phyloP scores from a whole-genome alignment of 2,113 vertebrate species.

The Puma concolor region DNA sequence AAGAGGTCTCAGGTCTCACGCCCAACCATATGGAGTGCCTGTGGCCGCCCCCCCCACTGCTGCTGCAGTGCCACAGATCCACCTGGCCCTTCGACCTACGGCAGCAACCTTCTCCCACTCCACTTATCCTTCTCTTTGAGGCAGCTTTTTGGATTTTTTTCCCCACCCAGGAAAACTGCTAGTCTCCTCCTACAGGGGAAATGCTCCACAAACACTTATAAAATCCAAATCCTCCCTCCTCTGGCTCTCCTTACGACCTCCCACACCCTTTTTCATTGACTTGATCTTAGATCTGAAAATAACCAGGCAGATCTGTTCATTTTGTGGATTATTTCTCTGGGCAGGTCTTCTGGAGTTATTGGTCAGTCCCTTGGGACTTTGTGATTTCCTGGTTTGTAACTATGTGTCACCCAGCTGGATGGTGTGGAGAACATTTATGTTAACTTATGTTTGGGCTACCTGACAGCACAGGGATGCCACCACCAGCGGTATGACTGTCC shows the following conservation, averaged over 20 bases:
- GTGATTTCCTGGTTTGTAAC: background rate
- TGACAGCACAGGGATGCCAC: background rate
- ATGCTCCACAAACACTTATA: too few species aligned
- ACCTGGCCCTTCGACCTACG: background rate
- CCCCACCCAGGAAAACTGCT: background rate
- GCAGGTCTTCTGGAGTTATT: background rate
- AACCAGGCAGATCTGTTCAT: background rate
- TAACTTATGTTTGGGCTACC: background rate
- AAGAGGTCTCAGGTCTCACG: background rate
- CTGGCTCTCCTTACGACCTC: background rate
- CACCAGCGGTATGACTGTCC: background rate
- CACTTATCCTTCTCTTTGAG: background rate
- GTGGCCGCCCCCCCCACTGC: too few species aligned
- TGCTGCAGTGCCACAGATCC: background rate
- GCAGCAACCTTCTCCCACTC: background rate
- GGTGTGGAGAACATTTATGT: background rate
- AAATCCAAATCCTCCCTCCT: background rate
- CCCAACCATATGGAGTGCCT: accelerated
- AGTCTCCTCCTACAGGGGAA: background rate
- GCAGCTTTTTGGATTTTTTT: background rate
- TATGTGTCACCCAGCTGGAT: background rate
- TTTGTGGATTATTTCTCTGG: background rate
- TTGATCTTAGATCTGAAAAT: background rate
- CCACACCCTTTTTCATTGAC: background rate
- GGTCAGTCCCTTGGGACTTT: background rate